Evolutionary conservation across 1,140 invertebrate genomes (phyloP), one percentile per base, ranked within the genome.

Genomic region (Drosophila watanabei): DNA sequence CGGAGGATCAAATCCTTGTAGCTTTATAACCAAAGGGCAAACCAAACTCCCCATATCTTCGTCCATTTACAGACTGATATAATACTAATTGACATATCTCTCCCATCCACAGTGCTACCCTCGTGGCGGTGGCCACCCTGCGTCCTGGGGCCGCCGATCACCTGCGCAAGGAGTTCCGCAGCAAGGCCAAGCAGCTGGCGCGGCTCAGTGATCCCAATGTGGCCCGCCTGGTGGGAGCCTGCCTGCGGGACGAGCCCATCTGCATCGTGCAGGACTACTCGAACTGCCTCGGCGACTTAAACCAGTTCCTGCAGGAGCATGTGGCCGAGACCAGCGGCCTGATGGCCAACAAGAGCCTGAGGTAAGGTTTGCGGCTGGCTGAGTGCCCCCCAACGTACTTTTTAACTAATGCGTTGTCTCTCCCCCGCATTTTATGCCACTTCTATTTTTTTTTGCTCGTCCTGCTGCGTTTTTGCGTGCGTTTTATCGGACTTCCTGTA

Each of bases 111-210:
- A 94, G 94, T 59, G 94, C 94, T 66, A 95, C 95, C 62, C 94
- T 97, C n/a, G 96, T 97, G 37, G 95, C 96, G 24, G 96, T 97
- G 33, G 96, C 97, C 87, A 96, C 96, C 18, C 92, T 98, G 18
- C 94, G 95, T 48, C 94, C 95, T 16, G 95, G 95, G 11, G 95
- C 95, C 9, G 94, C 95, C 18, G 95, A 96, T 83, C 86, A 94
- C 70, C 94, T 95, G 46, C 95, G 94, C 83, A 93, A 94, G 77
- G 95, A 96, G 79, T 96, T 96, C 92, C 94, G 94, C 82, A 86
- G 94, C 86, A 97, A 98, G 93, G 96, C 97, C 54, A 95, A 95
- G 84, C 95, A 95, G 54, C 94, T 98, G 90, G 95, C 96, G 13
- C 94, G 95, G 72, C 94, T 98, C 16, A 94, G 95, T 75, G 96